phyloP scores from a whole-genome alignment of 2,888 invertebrate genomes.

The Polydrusus cervinus region DNA sequence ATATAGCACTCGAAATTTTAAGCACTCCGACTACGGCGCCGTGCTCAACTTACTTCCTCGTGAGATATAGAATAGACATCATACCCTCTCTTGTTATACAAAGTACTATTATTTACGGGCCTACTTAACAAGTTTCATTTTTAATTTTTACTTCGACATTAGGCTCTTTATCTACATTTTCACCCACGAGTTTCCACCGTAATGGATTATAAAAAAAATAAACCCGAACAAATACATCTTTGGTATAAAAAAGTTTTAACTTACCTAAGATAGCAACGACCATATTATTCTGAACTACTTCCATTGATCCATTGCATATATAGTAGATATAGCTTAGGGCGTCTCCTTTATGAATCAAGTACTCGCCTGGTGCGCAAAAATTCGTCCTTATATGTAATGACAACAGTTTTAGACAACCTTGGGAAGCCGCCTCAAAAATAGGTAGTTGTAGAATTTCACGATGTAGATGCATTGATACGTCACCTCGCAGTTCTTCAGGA shows the following conservation, averaged over 20 bases:
- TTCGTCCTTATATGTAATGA: constrained; percentile 94
- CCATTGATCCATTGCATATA: constrained; percentile 97
- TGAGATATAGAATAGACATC: too few species aligned
- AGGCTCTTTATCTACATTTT: too few species aligned
- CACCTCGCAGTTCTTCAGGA: constrained; percentile 95
- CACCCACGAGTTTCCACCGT: too few species aligned
- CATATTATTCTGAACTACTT: constrained; percentile 96
- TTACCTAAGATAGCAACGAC: constrained; percentile 97
- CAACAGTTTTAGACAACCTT: constrained; percentile 93
- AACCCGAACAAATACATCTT: too few species aligned
- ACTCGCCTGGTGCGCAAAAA: constrained; percentile 97
- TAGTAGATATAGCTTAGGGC: constrained; percentile 95
- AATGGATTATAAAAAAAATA: too few species aligned
- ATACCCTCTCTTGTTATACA: too few species aligned
- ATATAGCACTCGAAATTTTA: too few species aligned
- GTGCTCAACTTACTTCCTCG: too few species aligned
- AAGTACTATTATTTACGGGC: too few species aligned
- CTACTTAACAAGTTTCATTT: too few species aligned
- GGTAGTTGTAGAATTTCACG: constrained; percentile 94
- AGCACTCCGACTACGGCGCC: too few species aligned
- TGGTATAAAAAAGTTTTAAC: constrained; percentile 60
- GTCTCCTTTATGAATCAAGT: constrained; percentile 94
- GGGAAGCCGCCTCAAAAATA: constrained; percentile 95
- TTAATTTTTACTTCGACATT: too few species aligned
- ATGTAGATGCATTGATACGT: constrained; percentile 96